A percentile compares a stretch with the other conserved stretches of the same genome.
phyloP scores from a whole-genome alignment of 2,888 invertebrate genomes.

The Ophioninae sp. region DNA sequence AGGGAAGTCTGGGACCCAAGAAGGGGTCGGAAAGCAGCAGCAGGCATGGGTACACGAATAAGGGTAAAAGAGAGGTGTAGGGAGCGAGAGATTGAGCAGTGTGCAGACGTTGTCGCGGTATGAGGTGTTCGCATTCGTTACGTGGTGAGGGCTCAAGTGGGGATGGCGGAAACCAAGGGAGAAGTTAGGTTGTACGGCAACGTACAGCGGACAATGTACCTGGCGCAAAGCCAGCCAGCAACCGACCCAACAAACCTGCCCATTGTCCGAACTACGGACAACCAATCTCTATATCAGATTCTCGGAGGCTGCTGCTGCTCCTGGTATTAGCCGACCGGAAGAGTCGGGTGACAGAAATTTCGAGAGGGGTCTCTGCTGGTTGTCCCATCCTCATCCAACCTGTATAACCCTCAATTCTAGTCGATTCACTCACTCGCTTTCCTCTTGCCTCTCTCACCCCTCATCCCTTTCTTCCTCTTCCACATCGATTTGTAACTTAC shows the following conservation, averaged over 20 bases:
- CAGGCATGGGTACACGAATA: slow-evolving; percentile 6
- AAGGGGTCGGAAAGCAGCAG: background rate
- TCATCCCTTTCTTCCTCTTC: background rate
- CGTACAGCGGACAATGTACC: slow-evolving; percentile 74
- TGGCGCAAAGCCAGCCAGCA: slow-evolving; percentile 73
- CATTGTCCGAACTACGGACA: slow-evolving; percentile 72
- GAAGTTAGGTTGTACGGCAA: slow-evolving; percentile 72
- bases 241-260: slow-evolving; percentile 74
- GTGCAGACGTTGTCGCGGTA: slow-evolving; percentile 13
- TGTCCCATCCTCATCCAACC: slow-evolving; percentile 27
- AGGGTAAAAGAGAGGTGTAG: background rate
- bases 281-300: slow-evolving; percentile 69
- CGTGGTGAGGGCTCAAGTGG: slow-evolving; percentile 19
- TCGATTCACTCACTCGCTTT: slow-evolving; percentile 14
- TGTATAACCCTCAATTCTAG: slow-evolving; percentile 27
- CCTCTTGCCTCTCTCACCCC: background rate
- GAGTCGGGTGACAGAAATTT: slow-evolving; percentile 65
- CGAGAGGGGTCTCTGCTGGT: slow-evolving; percentile 51
- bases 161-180: slow-evolving; percentile 32
- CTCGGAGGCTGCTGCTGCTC: slow-evolving; percentile 55
- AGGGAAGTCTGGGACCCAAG: slow-evolving; percentile 13
- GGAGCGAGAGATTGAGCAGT: slow-evolving; percentile 21
- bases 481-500: slow-evolving; percentile 35
- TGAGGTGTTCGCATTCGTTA: slow-evolving; percentile 45
- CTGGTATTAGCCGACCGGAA: slow-evolving; percentile 65